phyloP scores from a whole-genome alignment of 2,888 invertebrate genomes.

The Calameuta idolon region DNA sequence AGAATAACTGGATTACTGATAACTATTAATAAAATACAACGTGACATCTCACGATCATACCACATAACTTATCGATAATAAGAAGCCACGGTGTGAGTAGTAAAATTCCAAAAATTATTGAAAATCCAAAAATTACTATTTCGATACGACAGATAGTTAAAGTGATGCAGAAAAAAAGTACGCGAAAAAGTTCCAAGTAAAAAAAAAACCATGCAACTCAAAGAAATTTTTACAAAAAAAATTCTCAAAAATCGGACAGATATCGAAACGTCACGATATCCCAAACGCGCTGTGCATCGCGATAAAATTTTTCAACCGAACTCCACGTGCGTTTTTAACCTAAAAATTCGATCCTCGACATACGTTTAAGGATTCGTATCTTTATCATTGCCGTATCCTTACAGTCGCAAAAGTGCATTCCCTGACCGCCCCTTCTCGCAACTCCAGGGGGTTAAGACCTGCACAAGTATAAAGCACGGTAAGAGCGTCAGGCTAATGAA shows the following conservation, averaged over 20 bases:
- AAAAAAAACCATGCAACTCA: background rate
- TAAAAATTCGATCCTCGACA: background rate
- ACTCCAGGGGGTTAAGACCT: background rate
- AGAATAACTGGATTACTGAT: background rate
- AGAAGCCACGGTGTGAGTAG: background rate
- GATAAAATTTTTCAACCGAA: too few relatives aligned
- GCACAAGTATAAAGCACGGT: background rate
- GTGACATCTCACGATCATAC: background rate
- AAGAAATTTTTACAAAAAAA: background rate
- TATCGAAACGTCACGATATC: background rate
- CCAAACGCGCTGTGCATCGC: background rate
- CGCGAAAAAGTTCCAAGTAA: background rate
- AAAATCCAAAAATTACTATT: background rate
- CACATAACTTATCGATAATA: background rate
- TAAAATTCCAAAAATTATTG: too few relatives aligned
- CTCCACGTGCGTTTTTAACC: background rate
- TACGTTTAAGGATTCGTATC: background rate
- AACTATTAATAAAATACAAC: background rate
- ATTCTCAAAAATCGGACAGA: background rate
- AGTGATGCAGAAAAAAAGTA: background rate
- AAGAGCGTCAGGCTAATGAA: background rate
- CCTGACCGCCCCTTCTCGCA: background rate
- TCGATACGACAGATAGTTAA: background rate
- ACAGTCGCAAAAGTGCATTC: background rate
- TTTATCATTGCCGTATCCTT: background rate